Evolutionary conservation across 1,140 invertebrate species (phyloP).

Genomic region (Aphaenogaster rudis): DNA sequence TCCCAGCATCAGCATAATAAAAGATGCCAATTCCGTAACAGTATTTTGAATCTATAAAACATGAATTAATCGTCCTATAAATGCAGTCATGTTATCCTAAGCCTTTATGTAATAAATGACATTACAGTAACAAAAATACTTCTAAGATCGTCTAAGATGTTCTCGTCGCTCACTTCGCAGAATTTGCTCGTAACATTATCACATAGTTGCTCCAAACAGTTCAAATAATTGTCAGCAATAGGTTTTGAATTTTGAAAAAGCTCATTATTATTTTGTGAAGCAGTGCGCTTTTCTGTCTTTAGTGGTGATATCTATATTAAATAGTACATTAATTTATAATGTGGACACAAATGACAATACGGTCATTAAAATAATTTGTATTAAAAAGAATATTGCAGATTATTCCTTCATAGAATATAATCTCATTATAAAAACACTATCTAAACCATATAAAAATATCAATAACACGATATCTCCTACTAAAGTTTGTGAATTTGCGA

Average conservation of each 20-base stretch:
- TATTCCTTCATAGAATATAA: neutral
- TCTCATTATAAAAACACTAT: neutral
- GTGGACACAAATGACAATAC: neutral
- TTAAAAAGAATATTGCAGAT: neutral
- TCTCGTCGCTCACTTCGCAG: neutral
- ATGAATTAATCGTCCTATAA: no score
- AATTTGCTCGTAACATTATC: neutral
- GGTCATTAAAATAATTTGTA: neutral
- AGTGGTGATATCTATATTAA: neutral
- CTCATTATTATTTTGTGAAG: neutral
- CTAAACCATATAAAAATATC: no score
- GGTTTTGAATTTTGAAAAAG: neutral
- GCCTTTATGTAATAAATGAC: neutral
- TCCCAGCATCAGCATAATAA: no score
- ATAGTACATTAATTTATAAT: neutral
- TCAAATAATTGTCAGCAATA: neutral
- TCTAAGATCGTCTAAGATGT: neutral
- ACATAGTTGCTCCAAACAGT: neutral
- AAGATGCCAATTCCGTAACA: no score
- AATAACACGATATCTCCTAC: no score
- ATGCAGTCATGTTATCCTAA: no score
- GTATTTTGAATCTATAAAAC: no score
- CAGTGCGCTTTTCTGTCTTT: neutral
- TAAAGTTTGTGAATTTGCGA: no score
- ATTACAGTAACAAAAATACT: neutral